Evolutionary conservation across 2,797 vertebrate genomes (phyloP), one percentile per base, ranked within the genome.

Genomic region (Poecilia gillii): DNA sequence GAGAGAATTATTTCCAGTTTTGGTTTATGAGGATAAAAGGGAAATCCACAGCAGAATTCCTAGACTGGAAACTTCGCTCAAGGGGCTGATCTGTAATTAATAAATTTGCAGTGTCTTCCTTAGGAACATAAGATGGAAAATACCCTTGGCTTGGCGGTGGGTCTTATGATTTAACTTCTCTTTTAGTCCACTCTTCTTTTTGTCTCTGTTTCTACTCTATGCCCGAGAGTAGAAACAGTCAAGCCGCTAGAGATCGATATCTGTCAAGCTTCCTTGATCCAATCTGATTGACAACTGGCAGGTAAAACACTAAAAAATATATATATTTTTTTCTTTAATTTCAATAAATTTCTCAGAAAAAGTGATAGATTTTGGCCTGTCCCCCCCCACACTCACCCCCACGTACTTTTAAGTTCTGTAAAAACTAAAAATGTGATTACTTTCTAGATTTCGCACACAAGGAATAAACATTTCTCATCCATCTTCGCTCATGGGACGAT

Each of bases 81-180:
- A 85, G 87, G 91, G 90, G 78, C 31, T 81, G 82, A 85, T 90
- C 72, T 88, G 78, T 89, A 92, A 91, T 93, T 93, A 93, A 85
- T 74, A 77, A 89, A 83, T 82, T 77, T 89, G 53, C 70, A 81
- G 55, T 76, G 80, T 55, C 23, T 12, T 31, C 75, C 72, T 86
- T n/a, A 51, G 83, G 3, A 85, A 73, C 73, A 59, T 39, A 31
- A 78, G 73, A 80, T 74, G n/a, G 25, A 53, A 80, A 71, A 66
- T 6, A 57, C 39, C 43, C 16, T 85, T 49, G 41, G 0, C 1
- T 43, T 20, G 1, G 12, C 33, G 25, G 23, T 6, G 39, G 31
- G 18, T 23, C n/a, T 68, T 31, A 1, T 6, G 7, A n/a, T 64
- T 45, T 23, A 9, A 25, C 47, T 45, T 28, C 2, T 76, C 0